phyloP scores from a whole-genome alignment of 1,140 invertebrate species.

The Rhynchophorus ferrugineus region DNA sequence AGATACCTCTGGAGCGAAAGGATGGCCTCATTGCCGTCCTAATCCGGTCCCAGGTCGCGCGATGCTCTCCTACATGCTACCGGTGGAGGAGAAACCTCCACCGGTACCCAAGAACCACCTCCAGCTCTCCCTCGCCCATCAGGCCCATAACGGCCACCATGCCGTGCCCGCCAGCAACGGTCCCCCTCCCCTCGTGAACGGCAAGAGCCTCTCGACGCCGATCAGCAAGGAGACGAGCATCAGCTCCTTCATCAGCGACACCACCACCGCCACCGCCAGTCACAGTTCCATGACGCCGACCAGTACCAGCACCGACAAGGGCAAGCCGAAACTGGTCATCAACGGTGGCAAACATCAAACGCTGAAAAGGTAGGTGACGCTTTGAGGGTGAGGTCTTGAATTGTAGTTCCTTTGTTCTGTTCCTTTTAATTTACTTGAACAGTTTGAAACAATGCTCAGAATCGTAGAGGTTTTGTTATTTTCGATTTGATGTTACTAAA shows the following conservation, averaged over 20 bases:
- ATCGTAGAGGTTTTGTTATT: no score
- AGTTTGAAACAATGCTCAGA: no score
- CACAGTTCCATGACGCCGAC: constrained; percentile 50
- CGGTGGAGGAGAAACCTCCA: constrained; percentile 55
- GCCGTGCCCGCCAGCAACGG: constrained; percentile 1
- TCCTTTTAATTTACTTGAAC: no score
- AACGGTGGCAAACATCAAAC: constrained; percentile 54
- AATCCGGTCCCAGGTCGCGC: constrained; percentile 8
- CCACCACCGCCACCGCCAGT: constrained; percentile 43
- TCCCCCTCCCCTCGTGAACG: constrained; percentile 15
- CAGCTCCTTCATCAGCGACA: constrained; percentile 49
- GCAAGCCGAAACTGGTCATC: constrained; percentile 48
- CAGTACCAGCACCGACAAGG: constrained; percentile 44
- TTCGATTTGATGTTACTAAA: no score
- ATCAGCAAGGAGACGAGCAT: constrained; percentile 49
- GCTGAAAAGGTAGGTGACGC: constrained; percentile 49
- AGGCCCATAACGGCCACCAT: constrained; percentile 8
- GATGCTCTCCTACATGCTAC: constrained; percentile 60
- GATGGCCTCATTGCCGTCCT: no score
- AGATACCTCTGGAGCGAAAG: background rate
- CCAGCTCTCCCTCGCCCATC: constrained; percentile 36
- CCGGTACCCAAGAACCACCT: constrained; percentile 47
- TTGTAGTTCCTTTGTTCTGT: no score
- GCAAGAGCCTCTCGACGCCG: constrained; percentile 23
- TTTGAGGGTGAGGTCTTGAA: background rate